Conservation (phyloP, 2,797 vertebrate species). For the Pagetopsis macropterus region DNA sequence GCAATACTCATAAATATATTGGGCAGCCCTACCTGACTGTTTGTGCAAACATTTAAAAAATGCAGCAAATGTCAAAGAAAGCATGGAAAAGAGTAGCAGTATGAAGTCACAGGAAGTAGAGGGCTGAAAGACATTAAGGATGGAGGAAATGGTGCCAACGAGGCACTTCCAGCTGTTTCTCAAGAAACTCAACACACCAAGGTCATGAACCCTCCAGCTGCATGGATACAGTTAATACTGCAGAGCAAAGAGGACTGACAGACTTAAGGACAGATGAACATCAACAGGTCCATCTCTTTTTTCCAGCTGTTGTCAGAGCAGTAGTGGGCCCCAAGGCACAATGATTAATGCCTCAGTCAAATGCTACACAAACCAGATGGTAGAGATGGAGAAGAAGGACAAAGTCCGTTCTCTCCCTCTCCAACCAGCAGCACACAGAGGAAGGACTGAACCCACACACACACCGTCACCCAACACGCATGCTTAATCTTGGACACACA, state of each 20-base stretch:
- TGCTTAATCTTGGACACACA: slow-evolving; percentile 4
- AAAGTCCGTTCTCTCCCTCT: slow-evolving; percentile 34
- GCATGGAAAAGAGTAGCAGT: neutral
- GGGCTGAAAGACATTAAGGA: slow-evolving; percentile 8
- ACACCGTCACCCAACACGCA: neutral
- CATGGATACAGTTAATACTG: slow-evolving; percentile 42
- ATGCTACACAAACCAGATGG: slow-evolving; percentile 74
- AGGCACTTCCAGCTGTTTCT: slow-evolving; percentile 47
- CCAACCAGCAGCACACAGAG: slow-evolving; percentile 14
- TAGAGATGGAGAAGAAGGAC: slow-evolving; percentile 43
- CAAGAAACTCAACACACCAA: slow-evolving; percentile 33
- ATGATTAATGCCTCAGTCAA: slow-evolving; percentile 69
- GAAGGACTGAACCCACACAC: slow-evolving; percentile 10
- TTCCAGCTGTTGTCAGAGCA: slow-evolving; percentile 68
- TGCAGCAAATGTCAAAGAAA: neutral
- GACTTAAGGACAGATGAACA: slow-evolving; percentile 50
- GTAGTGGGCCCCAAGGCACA: slow-evolving; percentile 38
- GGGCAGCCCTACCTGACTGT: too few relatives aligned
- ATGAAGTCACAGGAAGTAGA: slow-evolving; percentile 1
- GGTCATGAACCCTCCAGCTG: slow-evolving; percentile 59
- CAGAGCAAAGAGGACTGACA: slow-evolving; percentile 21
- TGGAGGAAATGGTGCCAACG: slow-evolving; percentile 12
- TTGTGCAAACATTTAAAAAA: neutral
- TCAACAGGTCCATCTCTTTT: slow-evolving; percentile 57
- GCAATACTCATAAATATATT: too few relatives aligned